Base-by-base conservation (phyloP, 1,140 invertebrate genomes). In the Pantala flavescens region DNA sequence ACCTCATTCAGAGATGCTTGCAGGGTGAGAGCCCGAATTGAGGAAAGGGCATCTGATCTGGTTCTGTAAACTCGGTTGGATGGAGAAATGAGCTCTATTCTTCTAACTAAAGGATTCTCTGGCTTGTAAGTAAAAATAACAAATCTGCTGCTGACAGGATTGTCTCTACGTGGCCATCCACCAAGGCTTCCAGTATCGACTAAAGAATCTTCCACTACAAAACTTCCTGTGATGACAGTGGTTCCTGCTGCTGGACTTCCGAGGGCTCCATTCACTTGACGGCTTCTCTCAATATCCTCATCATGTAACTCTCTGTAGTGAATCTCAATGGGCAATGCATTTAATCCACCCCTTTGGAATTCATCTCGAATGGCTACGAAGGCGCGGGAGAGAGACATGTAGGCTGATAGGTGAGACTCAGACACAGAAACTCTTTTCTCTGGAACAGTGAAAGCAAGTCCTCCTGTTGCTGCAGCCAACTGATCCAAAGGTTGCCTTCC, bases 321-420 rank as follows among this genome's bases (percentile, higher is more conserved):
- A 78, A 85, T 82, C 81, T 88, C 86, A 70, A 87, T 82, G 19
- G 86, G 85, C 73, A 87, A 79, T 77, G 84, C 82, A 10, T 81
- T 77, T n/a, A 79, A 78, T 73, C 84, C 84, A 43, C 84, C 84
- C 76, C 85, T 82, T 74, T 84, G 85, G 75, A 82, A 86, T 19
- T 79, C 80, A 72, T 81, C 77, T 55, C 84, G 81, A 71, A 87
- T 84, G 74, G 83, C 82, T 76, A 82, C 82, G 21, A 87, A 78
- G 7, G 84, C 83, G 74, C 84, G 86, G 63, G 84, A 82, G 24
- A 87, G 78, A 76, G 84, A 82, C 76, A 87, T 86, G 77, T 85
- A 87, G 12, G 85, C 86, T 2, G 84, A 82, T 0, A 86, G 77
- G 71, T 82, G 80, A 10, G 82, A 85, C 0, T 78, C 80, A 21